Percentiles rank a stretch among this genome's conserved stretches.
These are phyloP conservation scores for Rhopalosiphum maidis DNA, from an alignment of 1,140 invertebrate species.

Conservation along the genomic window DNA sequence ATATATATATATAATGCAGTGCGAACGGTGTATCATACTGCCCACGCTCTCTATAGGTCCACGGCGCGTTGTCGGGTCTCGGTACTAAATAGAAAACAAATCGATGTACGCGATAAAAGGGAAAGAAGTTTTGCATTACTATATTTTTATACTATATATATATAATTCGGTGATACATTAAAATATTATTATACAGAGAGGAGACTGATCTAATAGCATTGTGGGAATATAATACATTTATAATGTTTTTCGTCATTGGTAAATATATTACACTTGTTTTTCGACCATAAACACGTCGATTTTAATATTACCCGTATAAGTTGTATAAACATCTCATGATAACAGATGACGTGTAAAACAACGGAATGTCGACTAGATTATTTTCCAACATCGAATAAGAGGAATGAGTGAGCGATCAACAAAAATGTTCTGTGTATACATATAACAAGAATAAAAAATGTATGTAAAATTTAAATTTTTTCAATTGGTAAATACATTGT, in stretches of 20 bases:
- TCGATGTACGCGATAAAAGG: neutral
- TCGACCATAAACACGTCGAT: neutral
- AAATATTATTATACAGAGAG: neutral
- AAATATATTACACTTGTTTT: neutral
- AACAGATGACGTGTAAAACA: no score
- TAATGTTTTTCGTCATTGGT: no score
- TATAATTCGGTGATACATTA: no score
- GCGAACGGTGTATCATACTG: neutral
- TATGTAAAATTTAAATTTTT: neutral
- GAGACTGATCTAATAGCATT: neutral
- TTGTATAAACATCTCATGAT: neutral
- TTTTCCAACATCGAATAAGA: no score
- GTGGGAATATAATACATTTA: neutral
- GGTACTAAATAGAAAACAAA: conserved; percentile 37
- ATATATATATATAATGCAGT: neutral
- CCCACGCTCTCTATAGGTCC: conserved; percentile 36
- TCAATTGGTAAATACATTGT: no score
- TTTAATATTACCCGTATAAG: neutral
- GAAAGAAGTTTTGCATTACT: neutral
- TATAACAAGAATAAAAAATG: no score
- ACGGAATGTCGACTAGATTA: neutral
- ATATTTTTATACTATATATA: no score
- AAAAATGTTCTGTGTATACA: neutral
- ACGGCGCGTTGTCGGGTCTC: neutral
- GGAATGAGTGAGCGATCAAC: neutral